These are phyloP conservation scores for Nemotelus pantherinus DNA, from an alignment of 2,888 invertebrate genomes.

Conservation along the genomic window DNA sequence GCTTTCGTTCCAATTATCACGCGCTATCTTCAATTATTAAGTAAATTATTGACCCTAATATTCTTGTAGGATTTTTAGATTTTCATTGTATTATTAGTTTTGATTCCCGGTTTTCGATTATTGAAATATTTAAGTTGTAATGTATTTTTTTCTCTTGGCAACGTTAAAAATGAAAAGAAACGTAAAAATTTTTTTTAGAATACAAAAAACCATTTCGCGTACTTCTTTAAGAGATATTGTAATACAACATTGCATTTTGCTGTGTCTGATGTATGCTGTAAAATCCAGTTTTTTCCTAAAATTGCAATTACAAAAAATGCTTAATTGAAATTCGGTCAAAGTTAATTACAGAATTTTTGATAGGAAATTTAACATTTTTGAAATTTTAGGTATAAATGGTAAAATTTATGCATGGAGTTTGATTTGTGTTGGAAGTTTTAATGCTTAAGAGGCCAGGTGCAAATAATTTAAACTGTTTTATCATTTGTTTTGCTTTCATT, in stretches of 20 bases:
- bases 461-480: no score
- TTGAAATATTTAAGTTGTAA: neutral
- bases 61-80: no score
- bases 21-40: no score
- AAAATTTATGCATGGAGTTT: slow-evolving; percentile 13
- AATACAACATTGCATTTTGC: slow-evolving; percentile 88
- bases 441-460: no score
- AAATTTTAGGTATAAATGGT: neutral
- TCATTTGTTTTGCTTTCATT: no score
- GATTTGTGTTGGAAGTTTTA: slow-evolving; percentile 39
- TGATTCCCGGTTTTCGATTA: neutral
- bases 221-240: slow-evolving; percentile 90
- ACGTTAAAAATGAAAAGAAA: slow-evolving; percentile 44
- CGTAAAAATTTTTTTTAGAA: neutral
- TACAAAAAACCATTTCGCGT: slow-evolving; percentile 60
- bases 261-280: slow-evolving; percentile 85
- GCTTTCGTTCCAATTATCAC: no score
- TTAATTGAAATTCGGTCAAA: slow-evolving; percentile 56
- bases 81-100: slow-evolving; percentile 13
- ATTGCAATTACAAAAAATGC: slow-evolving; percentile 66
- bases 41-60: no score
- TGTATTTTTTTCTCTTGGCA: slow-evolving; percentile 46
- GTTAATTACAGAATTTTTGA: slow-evolving; percentile 32
- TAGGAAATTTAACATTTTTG: slow-evolving; percentile 1
- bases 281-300: slow-evolving; percentile 94